phyloP scores from a whole-genome alignment of 2,888 invertebrate genomes.

The Hedya salicella region DNA sequence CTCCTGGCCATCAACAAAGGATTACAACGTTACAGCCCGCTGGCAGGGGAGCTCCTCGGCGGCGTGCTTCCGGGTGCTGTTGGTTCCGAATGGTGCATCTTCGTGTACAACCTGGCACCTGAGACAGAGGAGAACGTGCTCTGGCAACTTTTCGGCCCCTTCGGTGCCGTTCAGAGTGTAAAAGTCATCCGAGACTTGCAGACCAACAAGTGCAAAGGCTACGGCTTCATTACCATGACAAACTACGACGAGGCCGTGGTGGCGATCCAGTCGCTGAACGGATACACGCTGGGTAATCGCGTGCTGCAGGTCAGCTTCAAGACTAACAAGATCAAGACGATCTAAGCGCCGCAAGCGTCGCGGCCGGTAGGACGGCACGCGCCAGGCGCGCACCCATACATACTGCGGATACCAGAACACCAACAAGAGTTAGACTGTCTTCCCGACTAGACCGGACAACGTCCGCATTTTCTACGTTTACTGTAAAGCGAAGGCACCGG shows the following conservation, averaged over 20 bases:
- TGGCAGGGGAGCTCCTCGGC: slow-evolving; percentile 92
- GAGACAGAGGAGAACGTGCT: slow-evolving; percentile 98
- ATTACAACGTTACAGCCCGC: slow-evolving; percentile 92
- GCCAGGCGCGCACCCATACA: slow-evolving; percentile 83
- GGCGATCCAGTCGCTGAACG: slow-evolving; percentile 96
- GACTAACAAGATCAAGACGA: slow-evolving; percentile 91
- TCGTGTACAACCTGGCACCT: slow-evolving; percentile 97
- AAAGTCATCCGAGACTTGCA: slow-evolving; percentile 96
- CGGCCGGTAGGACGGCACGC: slow-evolving; percentile 83
- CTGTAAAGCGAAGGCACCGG: slow-evolving; percentile 65
- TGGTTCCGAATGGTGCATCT: slow-evolving; percentile 95
- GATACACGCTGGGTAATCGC: slow-evolving; percentile 95
- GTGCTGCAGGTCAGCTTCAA: slow-evolving; percentile 97
- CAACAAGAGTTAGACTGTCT: slow-evolving; percentile 54
- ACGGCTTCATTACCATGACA: slow-evolving; percentile 97
- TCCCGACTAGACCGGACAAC: slow-evolving; percentile 58
- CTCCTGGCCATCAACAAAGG: slow-evolving; percentile 94
- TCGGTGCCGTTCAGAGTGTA: slow-evolving; percentile 96
- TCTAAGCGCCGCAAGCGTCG: slow-evolving; percentile 81
- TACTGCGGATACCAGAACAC: slow-evolving; percentile 52
- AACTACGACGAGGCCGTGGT: slow-evolving; percentile 97
- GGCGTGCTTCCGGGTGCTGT: slow-evolving; percentile 91
- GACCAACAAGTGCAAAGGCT: slow-evolving; percentile 97
- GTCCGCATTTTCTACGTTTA: slow-evolving; percentile 68
- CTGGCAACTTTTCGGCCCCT: slow-evolving; percentile 98